Evolutionary conservation across 2,113 vertebrate species (phyloP).

Genomic region (Aphyosemion australe): DNA sequence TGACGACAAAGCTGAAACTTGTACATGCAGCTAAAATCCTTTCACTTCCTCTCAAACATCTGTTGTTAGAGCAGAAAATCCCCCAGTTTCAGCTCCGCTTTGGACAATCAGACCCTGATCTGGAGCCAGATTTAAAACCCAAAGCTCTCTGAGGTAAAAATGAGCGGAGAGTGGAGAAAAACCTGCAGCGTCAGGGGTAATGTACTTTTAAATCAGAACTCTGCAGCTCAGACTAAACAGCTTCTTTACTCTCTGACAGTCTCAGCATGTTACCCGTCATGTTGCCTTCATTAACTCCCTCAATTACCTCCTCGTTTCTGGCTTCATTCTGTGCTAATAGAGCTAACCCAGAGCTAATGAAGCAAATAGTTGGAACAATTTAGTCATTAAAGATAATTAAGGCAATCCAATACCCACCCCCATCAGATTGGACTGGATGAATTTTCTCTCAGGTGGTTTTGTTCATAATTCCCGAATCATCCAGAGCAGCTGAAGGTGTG

Average conservation of each 20-base stretch:
- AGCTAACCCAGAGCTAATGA: slow-evolving; percentile 76
- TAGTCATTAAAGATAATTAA: slow-evolving; percentile 79
- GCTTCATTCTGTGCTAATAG: slow-evolving; percentile 68
- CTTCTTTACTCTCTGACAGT: slow-evolving; percentile 11
- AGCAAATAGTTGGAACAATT: slow-evolving; percentile 78
- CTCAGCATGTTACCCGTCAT: slow-evolving; percentile 39
- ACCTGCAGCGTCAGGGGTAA: slow-evolving; percentile 23
- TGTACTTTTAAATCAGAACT: slow-evolving; percentile 2
- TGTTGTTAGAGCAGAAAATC: slow-evolving; percentile 72
- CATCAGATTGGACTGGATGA: slow-evolving; percentile 45
- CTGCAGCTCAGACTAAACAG: too few relatives aligned
- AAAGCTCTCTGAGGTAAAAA: slow-evolving; percentile 49
- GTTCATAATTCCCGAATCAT: slow-evolving; percentile 59
- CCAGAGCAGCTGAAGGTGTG: slow-evolving; percentile 65
- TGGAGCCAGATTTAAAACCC: slow-evolving; percentile 49
- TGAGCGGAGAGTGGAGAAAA: slow-evolving; percentile 26
- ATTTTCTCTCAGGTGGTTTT: slow-evolving; percentile 66
- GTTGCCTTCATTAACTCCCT: slow-evolving; percentile 67
- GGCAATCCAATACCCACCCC: slow-evolving; percentile 67
- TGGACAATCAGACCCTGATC: slow-evolving; percentile 68
- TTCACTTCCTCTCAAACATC: slow-evolving; percentile 58
- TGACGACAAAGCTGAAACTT: slow-evolving; percentile 62
- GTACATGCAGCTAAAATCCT: background rate
- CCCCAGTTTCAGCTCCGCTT: slow-evolving; percentile 65
- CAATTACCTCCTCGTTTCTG: slow-evolving; percentile 57